Percentiles rank a stretch among this genome's conserved stretches.
Evolutionary conservation across 2,888 invertebrate species (phyloP).

Genomic region (Sarcophaga caerulescens): DNA sequence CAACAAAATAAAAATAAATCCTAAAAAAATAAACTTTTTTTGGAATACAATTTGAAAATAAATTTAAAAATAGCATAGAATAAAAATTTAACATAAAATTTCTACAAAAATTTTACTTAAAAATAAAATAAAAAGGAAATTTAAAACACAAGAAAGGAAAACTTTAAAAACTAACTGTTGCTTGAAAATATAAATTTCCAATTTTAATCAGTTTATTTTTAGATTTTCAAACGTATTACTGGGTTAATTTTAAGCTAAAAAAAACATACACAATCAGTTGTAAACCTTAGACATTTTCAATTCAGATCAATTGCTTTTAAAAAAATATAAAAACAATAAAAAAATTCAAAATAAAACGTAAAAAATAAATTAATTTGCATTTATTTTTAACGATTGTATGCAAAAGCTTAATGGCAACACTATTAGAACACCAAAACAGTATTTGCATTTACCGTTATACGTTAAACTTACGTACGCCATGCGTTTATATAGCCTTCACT

Average conservation of each 20-base stretch:
- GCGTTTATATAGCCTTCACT: constrained; percentile 18
- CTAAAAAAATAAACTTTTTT: too few species aligned
- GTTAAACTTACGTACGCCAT: constrained; percentile 51
- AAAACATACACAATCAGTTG: not conserved
- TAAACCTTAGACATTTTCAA: not conserved
- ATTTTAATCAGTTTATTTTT: not conserved
- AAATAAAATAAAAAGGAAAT: too few species aligned
- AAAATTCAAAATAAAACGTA: not conserved
- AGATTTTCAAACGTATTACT: not conserved
- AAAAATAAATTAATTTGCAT: not conserved
- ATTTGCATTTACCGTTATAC: not conserved
- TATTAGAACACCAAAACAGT: not conserved
- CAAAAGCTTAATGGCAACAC: not conserved
- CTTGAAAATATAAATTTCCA: not conserved
- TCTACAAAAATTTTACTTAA: too few species aligned
- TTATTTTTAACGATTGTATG: not conserved
- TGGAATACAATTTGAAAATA: too few species aligned
- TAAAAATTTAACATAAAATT: too few species aligned
- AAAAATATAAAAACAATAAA: not conserved
- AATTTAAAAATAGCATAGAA: too few species aligned
- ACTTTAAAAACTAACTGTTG: too few species aligned
- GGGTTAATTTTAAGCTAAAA: not conserved
- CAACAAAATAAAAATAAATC: too few species aligned
- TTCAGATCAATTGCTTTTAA: not conserved
- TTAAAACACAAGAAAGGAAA: too few species aligned